These are phyloP conservation scores for Hypocryptadius cinnamomeus DNA, from an alignment of 2,113 vertebrate species.

Conservation along the genomic window DNA sequence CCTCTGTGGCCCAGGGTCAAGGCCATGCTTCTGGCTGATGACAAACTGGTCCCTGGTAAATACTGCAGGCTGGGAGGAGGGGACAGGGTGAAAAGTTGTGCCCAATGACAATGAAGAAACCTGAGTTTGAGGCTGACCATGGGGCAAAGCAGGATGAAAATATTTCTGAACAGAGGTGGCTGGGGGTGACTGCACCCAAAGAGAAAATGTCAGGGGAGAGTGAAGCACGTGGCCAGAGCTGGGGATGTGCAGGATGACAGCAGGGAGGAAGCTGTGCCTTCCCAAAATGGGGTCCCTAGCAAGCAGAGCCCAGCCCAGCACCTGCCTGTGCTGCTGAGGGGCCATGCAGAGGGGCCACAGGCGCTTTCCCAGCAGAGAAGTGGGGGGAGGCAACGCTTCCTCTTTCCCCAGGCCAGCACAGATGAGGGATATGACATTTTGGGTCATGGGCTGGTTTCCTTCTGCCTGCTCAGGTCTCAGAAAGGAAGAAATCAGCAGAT, in stretches of 20 bases:
- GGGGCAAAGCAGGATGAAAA: not conserved
- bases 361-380: slow-evolving; percentile 3
- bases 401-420: not conserved
- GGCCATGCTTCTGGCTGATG: not conserved
- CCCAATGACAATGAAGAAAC: not conserved
- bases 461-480: not conserved
- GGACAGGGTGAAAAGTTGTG: not conserved
- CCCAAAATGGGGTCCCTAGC: not conserved
- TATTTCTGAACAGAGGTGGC: not conserved
- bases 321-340: not conserved
- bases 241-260: not conserved
- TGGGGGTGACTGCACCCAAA: not conserved
- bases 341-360: not conserved
- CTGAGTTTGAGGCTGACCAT: not conserved
- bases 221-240: not conserved
- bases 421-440: not conserved
- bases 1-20: accelerated
- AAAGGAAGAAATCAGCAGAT: slow-evolving; percentile 43
- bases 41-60: not conserved
- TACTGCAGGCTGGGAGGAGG: not conserved
- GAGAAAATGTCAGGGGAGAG: not conserved
- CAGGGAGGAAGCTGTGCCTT: not conserved
- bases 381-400: not conserved
- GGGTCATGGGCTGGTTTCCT: not conserved
- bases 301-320: not conserved